Base-by-base conservation (phyloP, 1,140 invertebrate genomes). In the Diplogasteroides magnus region DNA sequence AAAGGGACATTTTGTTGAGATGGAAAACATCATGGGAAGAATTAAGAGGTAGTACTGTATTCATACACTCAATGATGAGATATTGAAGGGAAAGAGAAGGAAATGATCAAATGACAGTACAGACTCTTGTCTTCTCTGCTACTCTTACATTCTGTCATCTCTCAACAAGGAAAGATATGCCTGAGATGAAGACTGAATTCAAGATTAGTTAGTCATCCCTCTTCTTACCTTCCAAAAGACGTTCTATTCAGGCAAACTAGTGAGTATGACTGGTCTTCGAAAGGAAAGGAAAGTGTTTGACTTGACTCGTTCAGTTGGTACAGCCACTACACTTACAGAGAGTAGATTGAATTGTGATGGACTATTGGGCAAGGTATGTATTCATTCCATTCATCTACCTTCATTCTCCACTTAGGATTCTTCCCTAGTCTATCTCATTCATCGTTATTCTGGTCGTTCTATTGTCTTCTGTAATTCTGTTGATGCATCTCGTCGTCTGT, bases 381-480 rank as follows among this genome's bases (percentile, higher is more conserved):
- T n/a, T n/a, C n/a, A n/a, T n/a, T n/a, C n/a, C n/a, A n/a, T n/a
- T n/a, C n/a, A 28, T 37, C 61, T 71, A 19, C 32, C 55, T 28
- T 29, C 31, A 32, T 29, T 62, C 28, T 32, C 11, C 63, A 78
- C 81, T 59, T 72, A 87, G 86, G 95, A 98, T 84, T 88, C 89
- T 59, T 93, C 95, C 83, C 84, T 98, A 0, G 97, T 95, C 83
- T 97, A 97, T 80, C 91, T 98, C 75, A 80, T 97, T 19, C 87
- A 89, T 73, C 86, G 88, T 61, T 89, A 97, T 85, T 88, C 88
- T 0, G 95, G 93, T 0, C 85, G 93, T 68, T 97, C 93, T 1
- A 87, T 98, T 31, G 89, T 98, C n/a, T 98, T 98, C 85, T 93
- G 91, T 77, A 98, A 98, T 85, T 95, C 92, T 64, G 96, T 97